Evolutionary conservation across 2,797 vertebrate species (phyloP), one percentile per base, ranked within the genome.

Genomic region (Pachyuromys duprasi): DNA sequence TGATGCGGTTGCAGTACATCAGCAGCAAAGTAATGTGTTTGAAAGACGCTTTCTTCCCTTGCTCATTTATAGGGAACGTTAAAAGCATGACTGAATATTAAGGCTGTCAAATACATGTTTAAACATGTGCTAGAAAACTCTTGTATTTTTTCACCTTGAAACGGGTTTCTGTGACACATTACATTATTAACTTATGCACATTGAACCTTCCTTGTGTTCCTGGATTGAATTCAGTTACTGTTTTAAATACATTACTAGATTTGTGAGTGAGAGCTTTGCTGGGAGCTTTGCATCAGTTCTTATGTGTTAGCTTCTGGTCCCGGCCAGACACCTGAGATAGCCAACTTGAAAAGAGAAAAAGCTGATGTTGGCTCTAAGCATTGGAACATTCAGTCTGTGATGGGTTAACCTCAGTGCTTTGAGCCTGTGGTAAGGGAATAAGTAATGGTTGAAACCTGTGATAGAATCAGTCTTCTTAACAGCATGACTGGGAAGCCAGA

Each of bases 41-140:
- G 55, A 83, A 82, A 81, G 78, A 62, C 13, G 9, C 83, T 86
- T 93, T 67, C 82, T 94, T 90, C 70, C 36, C 18, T 69, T 84
- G 45, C 72, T 95, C 60, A 3, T 93, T 81, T 89, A 39, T 78
- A 75, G 86, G 80, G 76, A 82, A 57, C 45, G 87, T 83, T 33
- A 72, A 92, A 91, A 94, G 76, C 42, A 33, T 69, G 57, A 89
- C 91, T 84, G 70, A 86, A 76, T 45, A 36, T 49, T 86, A 69
- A 49, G 15, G 53, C 91, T 80, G 20, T 69, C 74, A 14, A 22
- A 72, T 57, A 72, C 57, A 83, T 39, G 69, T 89, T 15, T 42
- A 76, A 81, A 53, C 28, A 22, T 13, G 57, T 39, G 3, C 42
- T 53, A 36, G 65, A 65, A 72, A 76, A 45, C 33, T 8, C 28